Evolutionary conservation across 1,140 invertebrate genomes (phyloP), one percentile per base, ranked within the genome.

Genomic region (Temnothorax longispinosus): DNA sequence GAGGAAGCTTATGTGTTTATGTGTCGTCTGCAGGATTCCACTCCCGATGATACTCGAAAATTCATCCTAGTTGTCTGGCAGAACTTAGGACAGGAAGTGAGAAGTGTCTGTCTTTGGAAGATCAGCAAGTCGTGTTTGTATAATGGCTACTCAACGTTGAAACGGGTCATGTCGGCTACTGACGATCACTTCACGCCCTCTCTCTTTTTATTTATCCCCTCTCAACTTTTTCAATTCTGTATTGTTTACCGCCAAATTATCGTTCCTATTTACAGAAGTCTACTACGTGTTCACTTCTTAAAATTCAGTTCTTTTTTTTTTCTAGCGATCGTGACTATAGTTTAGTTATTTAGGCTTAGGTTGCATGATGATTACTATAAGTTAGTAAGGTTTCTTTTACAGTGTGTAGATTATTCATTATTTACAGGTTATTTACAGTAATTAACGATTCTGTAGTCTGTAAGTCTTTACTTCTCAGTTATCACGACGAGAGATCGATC

Each of bases 291-390:
- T 87, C 88, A 86, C 86, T 90, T 87, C 82, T 75, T 67, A 86
- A 67, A 90, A 38, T 38, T 77, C 69, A 78, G 69, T 78, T 15
- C 50, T n/a, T n/a, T 65, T 87, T 89, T 77, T 89, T 78, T 89
- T 90, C 88, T 75, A 92, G 88, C 88, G 85, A 92, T 89, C 84
- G 87, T 87, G 27, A 89, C 44, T 72, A 82, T 85, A 87, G 87
- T 86, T 89, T 91, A 88, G 85, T 92, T 87, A 86, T 18, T 91
- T 94, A 94, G 93, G 91, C 72, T 90, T 94, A 94, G 94, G 93
- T 92, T 80, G 94, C 92, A 90, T 89, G 72, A 89, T 78, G 88
- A 90, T 69, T 84, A 84, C 13, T 85, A 84, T 93, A 93, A 90
- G 54, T 86, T 86, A 60, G 87, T 93, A 94, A 65, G n/a, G n/a